Percentiles rank a stretch among this genome's conserved stretches.
Conservation (phyloP, 2,113 vertebrate genomes). For the Zeus faber region DNA sequence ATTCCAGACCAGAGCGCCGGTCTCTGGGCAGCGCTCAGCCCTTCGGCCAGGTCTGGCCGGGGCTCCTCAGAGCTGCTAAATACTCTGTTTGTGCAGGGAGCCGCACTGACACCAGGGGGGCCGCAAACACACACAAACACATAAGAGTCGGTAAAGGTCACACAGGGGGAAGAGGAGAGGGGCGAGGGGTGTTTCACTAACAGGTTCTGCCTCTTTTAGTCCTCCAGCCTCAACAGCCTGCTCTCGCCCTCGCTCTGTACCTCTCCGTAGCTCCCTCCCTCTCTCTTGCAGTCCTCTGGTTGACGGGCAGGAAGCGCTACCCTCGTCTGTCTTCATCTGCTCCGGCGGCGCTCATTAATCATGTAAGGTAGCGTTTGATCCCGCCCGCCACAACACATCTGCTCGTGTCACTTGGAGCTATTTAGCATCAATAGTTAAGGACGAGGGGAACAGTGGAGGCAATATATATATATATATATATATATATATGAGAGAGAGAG, state of each 20-base stretch:
- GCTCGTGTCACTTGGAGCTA: conserved; percentile 43
- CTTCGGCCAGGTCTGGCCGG: conserved; percentile 3
- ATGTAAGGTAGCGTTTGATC: conserved; percentile 36
- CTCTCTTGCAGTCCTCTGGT: neutral
- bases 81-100: conserved; percentile 2
- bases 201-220: conserved; percentile 15
- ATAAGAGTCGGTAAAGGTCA: conserved; percentile 15
- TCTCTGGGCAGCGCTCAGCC: neutral
- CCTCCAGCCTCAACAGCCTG: neutral
- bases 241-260: neutral
- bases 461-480: too few relatives aligned
- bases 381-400: conserved; percentile 28
- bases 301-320: neutral
- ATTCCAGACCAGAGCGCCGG: conserved; percentile 7
- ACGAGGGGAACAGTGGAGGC: neutral
- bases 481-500: too few relatives aligned
- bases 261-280: neutral
- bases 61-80: conserved; percentile 7
- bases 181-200: conserved; percentile 8
- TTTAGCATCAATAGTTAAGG: conserved; percentile 49
- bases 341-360: conserved; percentile 33
- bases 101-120: neutral
- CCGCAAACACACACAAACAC: conserved; percentile 8
- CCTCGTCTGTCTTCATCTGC: conserved; percentile 26
- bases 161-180: neutral